phyloP scores from a whole-genome alignment of 2,797 vertebrate genomes.

The Apogon talboti region DNA sequence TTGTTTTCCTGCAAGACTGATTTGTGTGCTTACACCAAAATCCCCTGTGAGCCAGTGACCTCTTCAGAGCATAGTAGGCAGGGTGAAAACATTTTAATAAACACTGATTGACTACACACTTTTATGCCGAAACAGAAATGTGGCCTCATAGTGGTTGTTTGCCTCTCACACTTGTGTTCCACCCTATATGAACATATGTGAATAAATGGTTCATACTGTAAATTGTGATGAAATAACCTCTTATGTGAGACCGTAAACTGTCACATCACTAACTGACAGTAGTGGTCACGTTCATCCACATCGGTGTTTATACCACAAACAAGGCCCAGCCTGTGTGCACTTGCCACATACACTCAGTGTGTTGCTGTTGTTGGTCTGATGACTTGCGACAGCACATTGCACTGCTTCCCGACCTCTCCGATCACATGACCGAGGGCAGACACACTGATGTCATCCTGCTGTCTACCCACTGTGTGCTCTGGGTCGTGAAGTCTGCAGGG shows the following conservation, averaged over 20 bases:
- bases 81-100: conserved; percentile 10
- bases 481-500: conserved; percentile 11
- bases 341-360: conserved; percentile 5
- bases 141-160: conserved; percentile 1
- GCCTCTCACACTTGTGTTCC: background rate
- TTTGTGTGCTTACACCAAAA: conserved; percentile 5
- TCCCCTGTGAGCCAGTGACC: background rate
- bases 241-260: background rate
- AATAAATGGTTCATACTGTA: background rate
- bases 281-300: conserved; percentile 2
- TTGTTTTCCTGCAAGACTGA: background rate
- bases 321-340: conserved; percentile 32
- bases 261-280: background rate
- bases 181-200: background rate
- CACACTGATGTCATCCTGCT: conserved; percentile 57
- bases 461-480: conserved; percentile 14
- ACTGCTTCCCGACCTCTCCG: conserved; percentile 33
- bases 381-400: conserved; percentile 39
- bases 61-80: background rate
- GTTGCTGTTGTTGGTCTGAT: conserved; percentile 31
- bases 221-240: background rate
- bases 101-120: conserved; percentile 5
- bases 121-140: conserved; percentile 19
- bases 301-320: conserved; percentile 42
- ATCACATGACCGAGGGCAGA: conserved; percentile 60